Base-by-base conservation (phyloP, 2,113 vertebrate species). In the Oryzias curvinotus region DNA sequence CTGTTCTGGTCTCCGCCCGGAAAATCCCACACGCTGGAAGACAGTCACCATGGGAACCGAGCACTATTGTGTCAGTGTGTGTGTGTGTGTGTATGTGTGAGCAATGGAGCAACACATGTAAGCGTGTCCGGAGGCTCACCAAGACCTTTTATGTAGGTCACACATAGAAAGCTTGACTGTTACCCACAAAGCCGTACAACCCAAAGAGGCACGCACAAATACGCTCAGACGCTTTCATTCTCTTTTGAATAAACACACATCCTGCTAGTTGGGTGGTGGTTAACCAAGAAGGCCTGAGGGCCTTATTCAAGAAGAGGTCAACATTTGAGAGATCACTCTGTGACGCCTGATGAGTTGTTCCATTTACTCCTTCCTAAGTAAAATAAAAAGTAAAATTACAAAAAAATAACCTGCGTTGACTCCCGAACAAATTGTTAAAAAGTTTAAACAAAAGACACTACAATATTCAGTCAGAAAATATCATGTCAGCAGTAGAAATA, bases 11-110 rank as follows among this genome's bases (percentile, higher is more conserved):
- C 66, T 14, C 75, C 62, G 75, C 82, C 74, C 79, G 82, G 85
- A 89, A 86, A 89, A 84, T 84, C 78, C 82, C 77, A 73, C 75
- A 81, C 82, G 65, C 51, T 78, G 78, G 55, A 77, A 82, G 57
- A 86, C 48, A 73, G 78, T 86, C 71, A 59, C 80, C 82, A 86
- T 85, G 82, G 78, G 73, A 80, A 76, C 78, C 52, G 51, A 78
- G 53, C 26, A 28, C 36, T 7, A 66, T 43, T 75, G 64, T 72
- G 54, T 66, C 61, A 59, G 65, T 73, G 67, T 63, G 48, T 58
- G 53, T 68, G 46, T 71, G 50, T 71, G 56, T 68, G 68, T 75
- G 44, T 60, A 23, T 62, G 65, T 47, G 55, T 42, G 62, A 49
- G 62, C 42, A 30, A 14, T 15, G 26, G 25, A 54, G 49, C 45